These are phyloP conservation scores for Agrenia bidenticulata DNA, from an alignment of 2,888 invertebrate species.

Conservation along the genomic window DNA sequence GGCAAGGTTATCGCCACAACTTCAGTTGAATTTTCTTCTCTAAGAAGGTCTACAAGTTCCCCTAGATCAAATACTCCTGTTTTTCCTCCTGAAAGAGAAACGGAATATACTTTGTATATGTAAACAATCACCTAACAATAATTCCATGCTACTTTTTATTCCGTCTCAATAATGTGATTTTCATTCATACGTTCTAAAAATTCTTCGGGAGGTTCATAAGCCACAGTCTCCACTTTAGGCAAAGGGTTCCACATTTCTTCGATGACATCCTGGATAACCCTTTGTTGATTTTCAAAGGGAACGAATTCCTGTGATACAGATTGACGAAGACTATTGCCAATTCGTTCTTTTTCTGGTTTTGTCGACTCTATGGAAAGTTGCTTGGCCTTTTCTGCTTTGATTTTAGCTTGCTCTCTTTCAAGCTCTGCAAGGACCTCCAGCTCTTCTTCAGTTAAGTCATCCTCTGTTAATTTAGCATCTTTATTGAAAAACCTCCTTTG, in stretches of 20 bases:
- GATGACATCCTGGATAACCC: constrained; percentile 48
- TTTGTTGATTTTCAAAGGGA: constrained; percentile 41
- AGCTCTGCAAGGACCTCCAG: constrained; percentile 2
- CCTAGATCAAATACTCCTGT: constrained; percentile 85
- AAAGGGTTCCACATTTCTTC: constrained; percentile 47
- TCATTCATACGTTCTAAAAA: constrained; percentile 10
- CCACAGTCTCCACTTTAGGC: constrained; percentile 11
- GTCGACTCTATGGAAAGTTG: not conserved
- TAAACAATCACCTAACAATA: no score
- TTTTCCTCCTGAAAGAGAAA: constrained; percentile 83
- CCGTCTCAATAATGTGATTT: not conserved
- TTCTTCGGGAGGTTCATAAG: constrained; percentile 1
- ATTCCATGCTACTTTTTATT: not conserved
- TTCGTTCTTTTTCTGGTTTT: not conserved
- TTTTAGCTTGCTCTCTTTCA: constrained; percentile 12
- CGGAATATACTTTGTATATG: no score
- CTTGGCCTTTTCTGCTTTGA: not conserved
- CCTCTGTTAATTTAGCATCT: not conserved
- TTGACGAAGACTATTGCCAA: constrained; percentile 11
- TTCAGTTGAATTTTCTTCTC: constrained; percentile 74
- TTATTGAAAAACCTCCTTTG: no score
- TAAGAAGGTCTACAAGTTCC: constrained; percentile 74
- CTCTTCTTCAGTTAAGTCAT: constrained; percentile 8
- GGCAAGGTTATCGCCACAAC: constrained; percentile 80
- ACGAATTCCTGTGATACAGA: constrained; percentile 37